A percentile compares a stretch with the other conserved stretches of the same genome.
These are phyloP conservation scores for Diadema setosum DNA, from an alignment of 35 echinoderm and acorn worm species.

Conservation along the genomic window DNA sequence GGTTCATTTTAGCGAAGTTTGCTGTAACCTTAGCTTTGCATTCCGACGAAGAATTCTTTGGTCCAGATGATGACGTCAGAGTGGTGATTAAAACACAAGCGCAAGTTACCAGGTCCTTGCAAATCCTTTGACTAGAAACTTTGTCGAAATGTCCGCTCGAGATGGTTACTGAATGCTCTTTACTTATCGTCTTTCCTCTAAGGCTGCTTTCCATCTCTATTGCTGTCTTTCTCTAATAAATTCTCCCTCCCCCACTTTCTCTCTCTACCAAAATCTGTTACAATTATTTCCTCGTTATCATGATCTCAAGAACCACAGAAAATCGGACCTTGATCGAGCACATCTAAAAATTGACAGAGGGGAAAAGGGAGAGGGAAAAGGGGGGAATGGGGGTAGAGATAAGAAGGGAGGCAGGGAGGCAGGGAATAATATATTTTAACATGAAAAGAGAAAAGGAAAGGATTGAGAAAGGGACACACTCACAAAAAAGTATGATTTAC, in stretches of 20 bases:
- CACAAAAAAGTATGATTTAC: background rate
- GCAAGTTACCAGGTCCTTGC: background rate
- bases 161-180: too few species aligned
- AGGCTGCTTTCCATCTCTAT: too few species aligned
- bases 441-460: background rate
- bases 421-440: background rate
- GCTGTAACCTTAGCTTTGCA: too few species aligned
- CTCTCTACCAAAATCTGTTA: background rate
- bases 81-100: background rate
- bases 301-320: too few species aligned
- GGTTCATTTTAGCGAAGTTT: too few species aligned
- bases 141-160: too few species aligned
- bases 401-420: background rate
- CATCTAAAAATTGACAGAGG: too few species aligned
- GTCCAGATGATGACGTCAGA: too few species aligned
- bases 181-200: too few species aligned
- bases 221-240: background rate
- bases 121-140: background rate
- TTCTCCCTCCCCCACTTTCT: background rate
- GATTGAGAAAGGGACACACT: background rate
- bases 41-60: too few species aligned
- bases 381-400: background rate
- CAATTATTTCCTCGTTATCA: too few species aligned
- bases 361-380: background rate
- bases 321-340: too few species aligned